These are phyloP conservation scores for Agonopterix heracliana DNA, from an alignment of 2,888 invertebrate genomes.

Conservation along the genomic window DNA sequence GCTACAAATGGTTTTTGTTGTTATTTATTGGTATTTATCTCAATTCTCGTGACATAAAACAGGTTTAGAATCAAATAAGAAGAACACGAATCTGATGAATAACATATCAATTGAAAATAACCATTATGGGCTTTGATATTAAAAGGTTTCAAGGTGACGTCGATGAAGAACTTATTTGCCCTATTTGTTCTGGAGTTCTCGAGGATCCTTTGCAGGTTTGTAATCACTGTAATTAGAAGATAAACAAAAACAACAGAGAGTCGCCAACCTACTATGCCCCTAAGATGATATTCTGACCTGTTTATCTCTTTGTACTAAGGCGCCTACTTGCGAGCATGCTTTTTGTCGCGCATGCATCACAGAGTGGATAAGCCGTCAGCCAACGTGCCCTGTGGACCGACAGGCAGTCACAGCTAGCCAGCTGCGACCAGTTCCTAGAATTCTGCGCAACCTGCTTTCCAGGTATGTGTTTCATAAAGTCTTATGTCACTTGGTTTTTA, in stretches of 20 bases:
- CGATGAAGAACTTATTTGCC: conserved; percentile 97
- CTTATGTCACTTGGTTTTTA: conserved; percentile 4
- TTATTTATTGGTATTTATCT: conserved; percentile 37
- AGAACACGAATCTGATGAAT: conserved; percentile 35
- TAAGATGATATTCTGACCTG: too few species aligned
- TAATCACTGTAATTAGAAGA: conserved; percentile 5
- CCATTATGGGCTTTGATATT: conserved; percentile 94
- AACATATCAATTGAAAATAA: conserved; percentile 30
- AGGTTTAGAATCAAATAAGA: conserved; percentile 16
- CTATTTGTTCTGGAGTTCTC: conserved; percentile 96
- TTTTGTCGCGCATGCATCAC: conserved; percentile 96
- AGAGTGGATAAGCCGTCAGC: conserved; percentile 95
- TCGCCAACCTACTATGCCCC: too few species aligned
- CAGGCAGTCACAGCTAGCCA: conserved; percentile 93
- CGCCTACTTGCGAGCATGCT: conserved; percentile 96
- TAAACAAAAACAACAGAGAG: too few species aligned
- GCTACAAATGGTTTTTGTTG: conserved; percentile 13
- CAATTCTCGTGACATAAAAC: conserved; percentile 23
- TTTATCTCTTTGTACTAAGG: conserved; percentile 66
- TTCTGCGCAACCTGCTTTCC: conserved; percentile 92
- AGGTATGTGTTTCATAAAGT: conserved; percentile 64
- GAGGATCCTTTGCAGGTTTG: conserved; percentile 95
- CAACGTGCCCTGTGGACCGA: conserved; percentile 95
- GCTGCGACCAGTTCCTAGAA: conserved; percentile 93
- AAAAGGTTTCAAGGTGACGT: conserved; percentile 96